Base-by-base conservation (phyloP, 1,140 invertebrate species). In the Trichogramma pretiosum region DNA sequence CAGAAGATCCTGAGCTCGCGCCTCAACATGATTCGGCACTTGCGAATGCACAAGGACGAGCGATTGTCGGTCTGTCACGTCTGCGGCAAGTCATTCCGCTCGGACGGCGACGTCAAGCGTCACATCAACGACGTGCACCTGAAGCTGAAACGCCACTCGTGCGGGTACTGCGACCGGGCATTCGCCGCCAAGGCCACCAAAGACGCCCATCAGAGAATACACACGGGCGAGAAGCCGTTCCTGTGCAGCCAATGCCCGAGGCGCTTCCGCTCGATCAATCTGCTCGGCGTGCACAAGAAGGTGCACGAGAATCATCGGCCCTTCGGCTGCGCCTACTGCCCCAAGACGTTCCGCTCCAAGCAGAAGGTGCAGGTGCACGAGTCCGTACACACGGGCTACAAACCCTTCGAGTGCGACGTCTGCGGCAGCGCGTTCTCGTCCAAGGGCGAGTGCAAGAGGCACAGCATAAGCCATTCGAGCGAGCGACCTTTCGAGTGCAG, bases 181-280 rank as follows among this genome's bases (percentile, higher is more conserved):
- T 76, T 76, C 33, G 65, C 68, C 0, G 66, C 61, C 16, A 81
- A 81, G 56, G 73, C 72, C 0, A 75, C 77, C 3, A 60, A 76
- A 41, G 75, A 81, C 0, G 77, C 81, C 53, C 81, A 84, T 56
- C 70, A 77, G 58, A 75, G 80, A 57, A 78, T 77, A 17, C 81
- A 83, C 45, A 80, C 78, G 0, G 74, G 79, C 16, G 73, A 77
- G 52, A 74, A 80, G 23, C 78, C 79, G 0, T 82, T 76, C 50
- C 67, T 75, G 7, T 83, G 81, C 50, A 73, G 79, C 38, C 61
- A 74, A 38, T 83, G 80, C 47, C 75, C 59, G 3, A 77, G 76
- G 54, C 59, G 54, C 22, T 80, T 78, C 60, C 62, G 68, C 2
- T 70, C 70, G 1, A 62, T 67, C 22, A 72, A 72, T 3, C 67